These are phyloP conservation scores for Nylanderia fulva DNA, from an alignment of 1,140 invertebrate genomes.

Conservation along the genomic window DNA sequence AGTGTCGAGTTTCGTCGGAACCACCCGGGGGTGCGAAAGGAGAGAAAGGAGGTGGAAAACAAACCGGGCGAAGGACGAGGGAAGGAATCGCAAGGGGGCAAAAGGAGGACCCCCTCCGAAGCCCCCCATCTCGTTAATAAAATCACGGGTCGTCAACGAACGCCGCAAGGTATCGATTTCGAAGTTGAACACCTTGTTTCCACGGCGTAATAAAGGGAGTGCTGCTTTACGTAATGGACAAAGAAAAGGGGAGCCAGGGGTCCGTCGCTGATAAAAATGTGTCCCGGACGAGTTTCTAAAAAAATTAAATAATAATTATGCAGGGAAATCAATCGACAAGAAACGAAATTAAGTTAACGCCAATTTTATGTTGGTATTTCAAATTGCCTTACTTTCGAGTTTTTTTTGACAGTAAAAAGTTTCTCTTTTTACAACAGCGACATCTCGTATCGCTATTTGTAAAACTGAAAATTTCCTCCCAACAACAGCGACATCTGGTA, in stretches of 20 bases:
- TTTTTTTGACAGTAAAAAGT: no score
- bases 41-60: not conserved
- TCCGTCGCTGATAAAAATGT: not conserved
- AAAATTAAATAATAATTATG: no score
- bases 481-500: not conserved
- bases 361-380: no score
- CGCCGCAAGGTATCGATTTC: conserved; percentile 54
- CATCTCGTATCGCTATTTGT: not conserved
- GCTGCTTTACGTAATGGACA: conserved; percentile 2
- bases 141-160: conserved; percentile 47
- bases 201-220: conserved; percentile 14
- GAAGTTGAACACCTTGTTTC: conserved; percentile 51
- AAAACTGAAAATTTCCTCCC: not conserved
- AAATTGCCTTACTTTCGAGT: no score
- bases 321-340: no score
- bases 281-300: no score
- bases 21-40: conserved; percentile 23
- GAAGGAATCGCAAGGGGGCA: not conserved
- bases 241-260: not conserved
- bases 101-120: conserved; percentile 7
- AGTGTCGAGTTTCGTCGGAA: conserved; percentile 70
- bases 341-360: no score
- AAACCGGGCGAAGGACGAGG: not conserved
- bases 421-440: no score
- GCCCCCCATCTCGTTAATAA: conserved; percentile 53